Base-by-base conservation (phyloP, 2,888 invertebrate genomes). In the Nebria salina region DNA sequence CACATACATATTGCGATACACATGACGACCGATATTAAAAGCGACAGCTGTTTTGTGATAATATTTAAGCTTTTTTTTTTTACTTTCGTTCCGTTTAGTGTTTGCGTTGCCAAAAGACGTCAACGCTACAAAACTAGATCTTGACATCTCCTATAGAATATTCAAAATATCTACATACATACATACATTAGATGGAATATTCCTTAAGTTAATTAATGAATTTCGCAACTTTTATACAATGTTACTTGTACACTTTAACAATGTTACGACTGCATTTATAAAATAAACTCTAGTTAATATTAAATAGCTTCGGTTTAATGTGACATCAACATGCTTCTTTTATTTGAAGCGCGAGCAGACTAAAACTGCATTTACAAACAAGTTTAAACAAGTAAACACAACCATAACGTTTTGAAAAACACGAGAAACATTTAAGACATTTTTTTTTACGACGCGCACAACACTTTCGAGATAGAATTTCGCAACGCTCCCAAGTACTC, bases 21-120 rank as follows among this genome's bases (percentile, higher is more conserved):
- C 5, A 34, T 34, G 34, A 34, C 34, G 34, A 34, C 34, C 34
- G 5, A 25, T 43, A 75, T 73, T 43, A 43, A 34, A 73, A 73
- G 73, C 75, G 75, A 75, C 75, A 64, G 65, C 65, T 75, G 75
- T 65, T 64, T 75, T 65, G 65, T 75, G 75, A 75, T 75, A 65
- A 75, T 75, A 75, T 75, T 75, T 75, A 75, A 34, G 25, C 13
- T 25, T 13, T 68, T 34, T 13, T 68, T 34, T 34, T 2, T 34
- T 34, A 34, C 34, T 34, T 34, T 34, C 34, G 34, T 54, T 54
- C 54, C 54, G 54, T 54, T 54, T 13, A 11, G 8, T 54, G 54
- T 54, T 34, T 54, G 54, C 7, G 54, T 8, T 54, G 54, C 54
- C 54, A 54, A 54, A 8, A 34, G 34, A 34, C 34, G 34, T 34